Evolutionary conservation across 2,797 vertebrate species (phyloP).

Genomic region (Girardinus metallicus): DNA sequence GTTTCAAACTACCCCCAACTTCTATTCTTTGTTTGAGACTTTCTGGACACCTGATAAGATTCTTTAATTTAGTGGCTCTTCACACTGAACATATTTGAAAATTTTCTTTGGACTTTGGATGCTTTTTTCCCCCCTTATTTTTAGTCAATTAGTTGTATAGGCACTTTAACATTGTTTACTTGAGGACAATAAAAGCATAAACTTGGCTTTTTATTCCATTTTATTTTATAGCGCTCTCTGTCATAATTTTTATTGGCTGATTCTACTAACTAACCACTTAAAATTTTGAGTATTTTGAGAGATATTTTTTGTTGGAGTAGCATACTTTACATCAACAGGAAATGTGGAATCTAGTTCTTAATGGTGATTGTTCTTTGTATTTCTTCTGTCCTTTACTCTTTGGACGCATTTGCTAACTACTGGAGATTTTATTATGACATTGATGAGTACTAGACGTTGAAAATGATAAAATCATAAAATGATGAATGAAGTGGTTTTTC

Average conservation of each 20-base stretch:
- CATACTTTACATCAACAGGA: background rate
- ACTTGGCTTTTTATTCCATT: background rate
- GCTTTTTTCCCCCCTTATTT: background rate
- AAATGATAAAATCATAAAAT: background rate
- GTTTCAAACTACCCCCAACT: background rate
- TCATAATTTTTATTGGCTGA: background rate
- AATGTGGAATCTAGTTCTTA: background rate
- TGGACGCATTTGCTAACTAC: background rate
- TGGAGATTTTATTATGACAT: background rate
- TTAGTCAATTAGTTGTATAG: background rate
- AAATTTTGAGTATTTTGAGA: background rate
- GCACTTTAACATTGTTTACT: background rate
- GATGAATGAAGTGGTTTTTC: background rate
- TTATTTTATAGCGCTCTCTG: background rate
- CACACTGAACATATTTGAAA: background rate
- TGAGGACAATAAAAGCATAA: background rate
- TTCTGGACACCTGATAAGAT: background rate
- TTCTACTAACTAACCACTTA: background rate
- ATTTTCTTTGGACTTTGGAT: background rate
- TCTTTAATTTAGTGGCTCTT: background rate
- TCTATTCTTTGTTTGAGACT: background rate
- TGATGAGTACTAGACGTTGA: background rate
- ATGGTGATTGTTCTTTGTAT: background rate
- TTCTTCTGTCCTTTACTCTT: background rate
- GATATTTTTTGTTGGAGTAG: background rate